Evolutionary conservation across 2,888 invertebrate genomes (phyloP).

Genomic region (Pristionchus fissidentatus): DNA sequence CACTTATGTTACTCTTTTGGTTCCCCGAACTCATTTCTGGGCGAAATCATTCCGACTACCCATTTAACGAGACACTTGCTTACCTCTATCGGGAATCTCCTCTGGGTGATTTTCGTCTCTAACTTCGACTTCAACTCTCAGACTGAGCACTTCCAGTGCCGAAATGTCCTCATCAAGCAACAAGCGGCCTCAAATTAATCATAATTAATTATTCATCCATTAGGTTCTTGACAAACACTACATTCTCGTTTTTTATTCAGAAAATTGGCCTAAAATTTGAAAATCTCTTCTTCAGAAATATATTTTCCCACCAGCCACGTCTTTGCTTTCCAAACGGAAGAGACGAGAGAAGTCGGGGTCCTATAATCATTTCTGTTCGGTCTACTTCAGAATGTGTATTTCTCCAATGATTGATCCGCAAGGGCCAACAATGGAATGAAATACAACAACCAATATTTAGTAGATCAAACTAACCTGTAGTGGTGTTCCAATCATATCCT

Average conservation of each 20-base stretch:
- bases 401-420: background rate
- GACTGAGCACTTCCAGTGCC: slow-evolving; percentile 26
- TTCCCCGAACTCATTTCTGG: too few relatives aligned
- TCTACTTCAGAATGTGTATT: background rate
- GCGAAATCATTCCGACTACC: too few relatives aligned
- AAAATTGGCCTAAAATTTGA: background rate
- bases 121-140: slow-evolving; percentile 36
- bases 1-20: too few relatives aligned
- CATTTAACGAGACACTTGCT: background rate
- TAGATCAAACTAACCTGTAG: background rate
- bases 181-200: background rate
- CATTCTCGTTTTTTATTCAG: background rate
- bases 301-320: background rate
- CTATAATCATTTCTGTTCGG: background rate
- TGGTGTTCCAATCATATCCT: slow-evolving; percentile 45
- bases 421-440: background rate
- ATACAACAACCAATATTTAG: background rate
- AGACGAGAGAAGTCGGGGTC: slow-evolving; percentile 43
- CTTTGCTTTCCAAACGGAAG: slow-evolving; percentile 23
- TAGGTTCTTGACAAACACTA: background rate
- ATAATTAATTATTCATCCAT: background rate
- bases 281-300: background rate
- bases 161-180: slow-evolving; percentile 39
- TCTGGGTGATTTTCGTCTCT: slow-evolving; percentile 24
- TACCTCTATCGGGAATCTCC: slow-evolving; percentile 44